phyloP scores from a whole-genome alignment of 2,888 invertebrate species.

The Epiblema foenella region DNA sequence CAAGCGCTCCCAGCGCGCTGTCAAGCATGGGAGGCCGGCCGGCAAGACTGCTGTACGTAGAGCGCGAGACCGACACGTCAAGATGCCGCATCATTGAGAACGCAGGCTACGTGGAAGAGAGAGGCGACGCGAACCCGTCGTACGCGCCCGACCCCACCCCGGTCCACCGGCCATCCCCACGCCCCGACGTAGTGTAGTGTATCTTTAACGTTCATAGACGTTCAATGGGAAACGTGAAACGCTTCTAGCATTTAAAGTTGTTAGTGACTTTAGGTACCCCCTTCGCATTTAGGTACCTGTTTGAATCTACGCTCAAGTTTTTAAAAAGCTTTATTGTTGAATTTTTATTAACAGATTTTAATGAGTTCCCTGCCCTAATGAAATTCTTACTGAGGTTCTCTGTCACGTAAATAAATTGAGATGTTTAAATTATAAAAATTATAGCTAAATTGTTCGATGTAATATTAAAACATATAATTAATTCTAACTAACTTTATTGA shows the following conservation, averaged over 20 bases:
- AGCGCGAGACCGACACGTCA: conserved; percentile 68
- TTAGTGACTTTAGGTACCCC: conserved; percentile 78
- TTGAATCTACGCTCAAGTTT: conserved; percentile 82
- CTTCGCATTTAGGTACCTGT: conserved; percentile 77
- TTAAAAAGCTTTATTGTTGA: conserved; percentile 81
- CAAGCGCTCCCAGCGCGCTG: conserved; percentile 69
- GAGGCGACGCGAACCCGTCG: conserved; percentile 77
- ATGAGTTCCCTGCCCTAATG: conserved; percentile 75
- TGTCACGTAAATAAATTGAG: conserved; percentile 61
- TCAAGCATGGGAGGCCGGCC: conserved; percentile 72
- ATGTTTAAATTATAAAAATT: conserved; percentile 70
- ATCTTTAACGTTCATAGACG: conserved; percentile 61
- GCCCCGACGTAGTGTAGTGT: conserved; percentile 71
- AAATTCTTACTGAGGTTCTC: conserved; percentile 68
- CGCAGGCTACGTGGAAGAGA: conserved; percentile 77
- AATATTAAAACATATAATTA: conserved; percentile 64
- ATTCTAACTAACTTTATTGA: conserved; percentile 29
- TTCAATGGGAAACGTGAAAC: conserved; percentile 82
- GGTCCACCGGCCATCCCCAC: conserved; percentile 65
- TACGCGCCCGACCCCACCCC: conserved; percentile 80
- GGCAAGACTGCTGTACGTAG: conserved; percentile 73
- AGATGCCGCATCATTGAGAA: conserved; percentile 82
- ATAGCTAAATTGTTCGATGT: conserved; percentile 76
- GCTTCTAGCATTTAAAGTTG: conserved; percentile 80
- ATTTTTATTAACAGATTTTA: conserved; percentile 78